A percentile compares a stretch with the other conserved stretches of the same genome.
phyloP scores from a whole-genome alignment of 2,797 vertebrate genomes.

The Toxotes lorentzi region DNA sequence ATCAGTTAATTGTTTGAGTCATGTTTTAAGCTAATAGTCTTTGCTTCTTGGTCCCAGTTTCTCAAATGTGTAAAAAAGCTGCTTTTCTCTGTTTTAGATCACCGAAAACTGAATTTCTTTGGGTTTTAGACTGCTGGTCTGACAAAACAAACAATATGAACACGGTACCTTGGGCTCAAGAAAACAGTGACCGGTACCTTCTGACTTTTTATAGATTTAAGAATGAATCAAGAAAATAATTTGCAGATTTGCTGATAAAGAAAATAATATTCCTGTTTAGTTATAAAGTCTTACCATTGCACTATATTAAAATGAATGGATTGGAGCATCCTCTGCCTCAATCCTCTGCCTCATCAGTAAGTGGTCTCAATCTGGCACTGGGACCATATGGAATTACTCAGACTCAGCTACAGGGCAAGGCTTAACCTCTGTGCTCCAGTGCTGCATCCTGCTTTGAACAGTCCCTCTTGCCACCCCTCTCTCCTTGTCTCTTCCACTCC shows the following conservation, averaged over 20 bases:
- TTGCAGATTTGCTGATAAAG: background rate
- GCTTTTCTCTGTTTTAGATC: background rate
- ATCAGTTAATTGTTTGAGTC: background rate
- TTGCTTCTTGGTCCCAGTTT: background rate
- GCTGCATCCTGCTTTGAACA: conserved; percentile 45
- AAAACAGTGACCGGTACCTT: background rate
- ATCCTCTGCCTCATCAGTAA: conserved; percentile 22
- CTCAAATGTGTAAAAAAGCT: background rate
- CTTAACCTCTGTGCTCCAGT: conserved; percentile 49
- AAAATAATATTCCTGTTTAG: background rate
- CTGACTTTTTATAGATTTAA: background rate
- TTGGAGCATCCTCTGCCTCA: conserved; percentile 11
- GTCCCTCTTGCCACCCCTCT: conserved; percentile 37
- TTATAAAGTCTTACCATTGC: background rate
- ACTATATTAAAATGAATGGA: conserved; percentile 9
- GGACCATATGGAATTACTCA: conserved; percentile 61
- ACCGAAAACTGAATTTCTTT: background rate
- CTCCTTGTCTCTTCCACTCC: conserved; percentile 69
- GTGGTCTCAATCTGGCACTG: conserved; percentile 13
- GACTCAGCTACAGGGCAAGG: conserved; percentile 46
- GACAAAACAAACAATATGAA: background rate
- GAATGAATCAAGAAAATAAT: background rate
- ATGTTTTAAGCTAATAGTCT: background rate
- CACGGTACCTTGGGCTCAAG: background rate
- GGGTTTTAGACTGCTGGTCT: background rate